Base-by-base conservation (phyloP, 2,113 vertebrate genomes). In the Prionailurus bengalensis region DNA sequence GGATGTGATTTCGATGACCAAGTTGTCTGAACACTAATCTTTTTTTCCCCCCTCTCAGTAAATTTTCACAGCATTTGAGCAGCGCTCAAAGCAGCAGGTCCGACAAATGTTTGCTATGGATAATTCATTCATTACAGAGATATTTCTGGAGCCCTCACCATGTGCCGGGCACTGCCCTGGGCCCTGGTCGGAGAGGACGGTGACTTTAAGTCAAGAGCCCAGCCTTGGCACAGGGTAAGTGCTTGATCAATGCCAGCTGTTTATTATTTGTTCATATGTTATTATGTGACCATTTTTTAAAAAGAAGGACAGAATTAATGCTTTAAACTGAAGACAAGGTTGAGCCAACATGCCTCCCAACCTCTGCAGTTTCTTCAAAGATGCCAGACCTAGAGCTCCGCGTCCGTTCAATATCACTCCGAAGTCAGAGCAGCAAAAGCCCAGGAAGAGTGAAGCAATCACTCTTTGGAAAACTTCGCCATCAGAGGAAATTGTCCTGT, bases 401-500 rank as follows among this genome's bases (percentile, higher is more conserved):
- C 25, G 0, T 15, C 89, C 5, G 1, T 51, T 97, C 83, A 90
- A 61, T 21, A 92, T 53, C 87, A 61, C 5, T 25, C 51, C 0
- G n/a, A 85, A 71, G 51, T 79, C 79, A n/a, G 73, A 63, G 55
- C 42, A n/a, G 27, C 23, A 2, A 70, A n/a, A 82, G 86, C 53
- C 51, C 73, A 45, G 61, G 96, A 97, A 42, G 15, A 78, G n/a
- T 12, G 36, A 81, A 48, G 94, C 55, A 95, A 93, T 92, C 48
- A 33, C 42, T 95, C 97, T 97, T 85, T 79, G 81, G 95, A 85
- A 96, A 96, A 97, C 81, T 87, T 97, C 51, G 8, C 66, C 95
- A 93, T 96, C 98, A 95, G 97, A 96, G 94, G 94, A 97, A 98
- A 98, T 98, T 97, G 92, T 96, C 71, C 94, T 93, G 66, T 86